Conservation (phyloP, 2,113 vertebrate species). For the Gallinago paraguaiae region DNA sequence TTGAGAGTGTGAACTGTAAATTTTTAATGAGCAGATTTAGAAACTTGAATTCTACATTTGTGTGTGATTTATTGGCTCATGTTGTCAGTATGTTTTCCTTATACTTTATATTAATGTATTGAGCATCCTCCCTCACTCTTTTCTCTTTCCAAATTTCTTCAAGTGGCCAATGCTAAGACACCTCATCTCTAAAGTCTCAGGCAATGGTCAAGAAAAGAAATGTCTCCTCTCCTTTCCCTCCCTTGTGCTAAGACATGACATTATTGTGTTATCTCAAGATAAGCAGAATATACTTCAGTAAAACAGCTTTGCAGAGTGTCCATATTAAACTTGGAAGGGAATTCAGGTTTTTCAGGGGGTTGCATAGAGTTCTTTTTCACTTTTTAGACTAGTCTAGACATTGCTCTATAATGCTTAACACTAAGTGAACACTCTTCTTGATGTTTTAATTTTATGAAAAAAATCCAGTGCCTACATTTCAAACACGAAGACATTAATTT, state of each 20-base stretch:
- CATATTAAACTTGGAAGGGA: not conserved
- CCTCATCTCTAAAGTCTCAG: not conserved
- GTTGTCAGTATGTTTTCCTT: not conserved
- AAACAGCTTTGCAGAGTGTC: not conserved
- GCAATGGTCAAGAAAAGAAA: not conserved
- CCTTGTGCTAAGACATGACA: not conserved
- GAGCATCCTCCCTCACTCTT: not conserved
- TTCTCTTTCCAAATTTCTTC: not conserved
- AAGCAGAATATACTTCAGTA: not conserved
- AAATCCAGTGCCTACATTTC: not conserved
- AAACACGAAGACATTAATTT: not conserved
- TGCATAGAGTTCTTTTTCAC: not conserved
- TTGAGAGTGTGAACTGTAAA: not conserved
- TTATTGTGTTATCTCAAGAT: not conserved
- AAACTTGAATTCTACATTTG: not conserved
- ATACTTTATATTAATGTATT: not conserved
- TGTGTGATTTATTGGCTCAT: not conserved
- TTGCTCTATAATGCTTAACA: not conserved
- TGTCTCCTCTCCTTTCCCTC: not conserved
- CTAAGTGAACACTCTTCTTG: not conserved
- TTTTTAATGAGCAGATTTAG: slow-evolving; percentile 11
- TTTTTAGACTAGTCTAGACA: not conserved
- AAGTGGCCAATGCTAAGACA: not conserved
- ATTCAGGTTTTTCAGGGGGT: not conserved
- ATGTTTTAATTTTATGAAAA: not conserved